Conservation (phyloP, 2,797 vertebrate species). For the Clamator glandarius region DNA sequence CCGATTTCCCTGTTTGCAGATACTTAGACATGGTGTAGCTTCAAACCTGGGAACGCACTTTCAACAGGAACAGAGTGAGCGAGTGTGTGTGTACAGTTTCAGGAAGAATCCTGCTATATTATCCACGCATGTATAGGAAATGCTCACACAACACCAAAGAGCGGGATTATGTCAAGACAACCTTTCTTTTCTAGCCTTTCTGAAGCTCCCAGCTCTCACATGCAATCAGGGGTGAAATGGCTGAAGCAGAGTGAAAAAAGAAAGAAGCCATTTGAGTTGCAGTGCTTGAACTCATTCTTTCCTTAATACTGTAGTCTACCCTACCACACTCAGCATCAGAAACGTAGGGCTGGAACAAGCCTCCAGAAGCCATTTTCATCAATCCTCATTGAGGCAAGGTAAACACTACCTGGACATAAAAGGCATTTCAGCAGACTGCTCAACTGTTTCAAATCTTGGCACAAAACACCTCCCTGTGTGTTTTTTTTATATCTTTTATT, state of each 20-base stretch:
- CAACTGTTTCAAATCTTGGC: background rate
- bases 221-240: accelerated
- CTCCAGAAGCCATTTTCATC: background rate
- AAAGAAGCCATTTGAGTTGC: background rate
- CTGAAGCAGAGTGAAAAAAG: background rate
- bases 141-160: background rate
- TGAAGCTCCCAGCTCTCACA: background rate
- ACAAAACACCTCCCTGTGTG: background rate
- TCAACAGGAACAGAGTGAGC: background rate
- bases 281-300: background rate
- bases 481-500: background rate
- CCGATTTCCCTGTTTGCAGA: background rate
- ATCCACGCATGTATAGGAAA: accelerated
- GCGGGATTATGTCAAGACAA: background rate
- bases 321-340: background rate
- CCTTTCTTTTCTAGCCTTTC: background rate
- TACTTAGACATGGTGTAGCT: background rate
- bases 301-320: background rate
- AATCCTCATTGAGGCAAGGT: background rate
- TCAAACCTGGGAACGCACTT: background rate
- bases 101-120: background rate
- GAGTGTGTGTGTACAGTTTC: background rate
- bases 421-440: background rate
- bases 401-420: background rate
- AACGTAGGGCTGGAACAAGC: background rate